phyloP scores from a whole-genome alignment of 2,888 invertebrate genomes.

The Morpho deidamia region DNA sequence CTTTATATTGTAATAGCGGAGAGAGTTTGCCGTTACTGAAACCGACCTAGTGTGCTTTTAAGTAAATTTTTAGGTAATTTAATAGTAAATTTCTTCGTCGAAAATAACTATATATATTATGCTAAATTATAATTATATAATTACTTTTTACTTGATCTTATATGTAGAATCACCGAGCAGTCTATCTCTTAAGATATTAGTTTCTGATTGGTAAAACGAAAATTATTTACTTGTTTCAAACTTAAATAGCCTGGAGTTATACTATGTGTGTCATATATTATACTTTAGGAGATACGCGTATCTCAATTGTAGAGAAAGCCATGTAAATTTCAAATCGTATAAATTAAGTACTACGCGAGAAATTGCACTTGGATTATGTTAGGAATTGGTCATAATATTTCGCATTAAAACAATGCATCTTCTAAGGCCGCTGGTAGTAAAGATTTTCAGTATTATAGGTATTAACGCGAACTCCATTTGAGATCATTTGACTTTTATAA shows the following conservation, averaged over 20 bases:
- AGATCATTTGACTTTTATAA: conserved; percentile 27
- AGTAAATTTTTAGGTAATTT: conserved; percentile 5
- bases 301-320: too few relatives aligned
- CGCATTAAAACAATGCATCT: conserved; percentile 14
- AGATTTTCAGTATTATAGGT: conserved; percentile 14
- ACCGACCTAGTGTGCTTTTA: conserved; percentile 29
- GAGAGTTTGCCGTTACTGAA: conserved; percentile 46
- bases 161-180: too few relatives aligned
- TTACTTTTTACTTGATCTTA: too few relatives aligned
- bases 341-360: background rate
- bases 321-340: background rate
- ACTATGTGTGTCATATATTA: conserved; percentile 74
- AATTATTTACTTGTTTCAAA: too few relatives aligned
- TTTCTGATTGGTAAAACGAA: too few relatives aligned
- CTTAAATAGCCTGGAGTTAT: conserved; percentile 69
- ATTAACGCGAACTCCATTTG: conserved; percentile 21
- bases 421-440: conserved; percentile 9
- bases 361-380: conserved; percentile 12
- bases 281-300: conserved; percentile 32
- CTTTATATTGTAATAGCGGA: conserved; percentile 35
- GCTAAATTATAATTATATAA: too few relatives aligned
- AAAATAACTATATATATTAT: conserved; percentile 2
- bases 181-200: too few relatives aligned
- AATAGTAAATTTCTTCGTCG: background rate
- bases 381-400: conserved; percentile 15